A percentile compares a stretch with the other conserved stretches of the same genome.
These are phyloP conservation scores for Teleiodes luculella DNA, from an alignment of 2,888 invertebrate species.

Conservation along the genomic window DNA sequence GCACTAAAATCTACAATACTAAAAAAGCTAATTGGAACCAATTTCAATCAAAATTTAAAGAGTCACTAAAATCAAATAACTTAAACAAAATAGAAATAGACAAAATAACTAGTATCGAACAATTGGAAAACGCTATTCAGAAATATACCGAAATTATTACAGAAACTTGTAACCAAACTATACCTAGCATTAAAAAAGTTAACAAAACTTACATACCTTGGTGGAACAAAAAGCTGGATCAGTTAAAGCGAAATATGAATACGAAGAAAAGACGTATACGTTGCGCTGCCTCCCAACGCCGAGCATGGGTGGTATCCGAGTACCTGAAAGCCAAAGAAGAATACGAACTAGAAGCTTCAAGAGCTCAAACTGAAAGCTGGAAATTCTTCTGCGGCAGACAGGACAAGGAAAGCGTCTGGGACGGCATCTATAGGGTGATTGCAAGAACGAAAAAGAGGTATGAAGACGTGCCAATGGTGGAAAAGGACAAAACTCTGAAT, in stretches of 20 bases:
- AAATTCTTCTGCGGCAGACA: not conserved
- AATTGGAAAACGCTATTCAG: not conserved
- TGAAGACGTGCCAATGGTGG: not conserved
- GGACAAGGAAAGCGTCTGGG: not conserved
- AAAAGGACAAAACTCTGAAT: not conserved
- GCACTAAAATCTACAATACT: not conserved
- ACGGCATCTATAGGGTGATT: not conserved
- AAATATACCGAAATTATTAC: not conserved
- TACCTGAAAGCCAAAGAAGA: not conserved
- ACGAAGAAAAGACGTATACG: not conserved
- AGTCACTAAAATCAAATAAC: not conserved
- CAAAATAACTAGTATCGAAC: not conserved
- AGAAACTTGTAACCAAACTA: not conserved
- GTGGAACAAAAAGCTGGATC: constrained; percentile 1
- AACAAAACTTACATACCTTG: not conserved
- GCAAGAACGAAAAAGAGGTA: not conserved
- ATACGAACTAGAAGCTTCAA: not conserved
- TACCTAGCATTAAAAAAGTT: not conserved
- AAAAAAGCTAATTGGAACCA: not conserved
- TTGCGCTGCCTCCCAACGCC: not conserved
- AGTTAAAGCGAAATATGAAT: not conserved
- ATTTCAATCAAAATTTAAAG: not conserved
- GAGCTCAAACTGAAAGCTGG: not conserved
- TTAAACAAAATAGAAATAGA: not conserved
- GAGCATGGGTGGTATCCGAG: not conserved